These are phyloP conservation scores for Cacoxenus indagator DNA, from an alignment of 2,888 invertebrate genomes.

Conservation along the genomic window DNA sequence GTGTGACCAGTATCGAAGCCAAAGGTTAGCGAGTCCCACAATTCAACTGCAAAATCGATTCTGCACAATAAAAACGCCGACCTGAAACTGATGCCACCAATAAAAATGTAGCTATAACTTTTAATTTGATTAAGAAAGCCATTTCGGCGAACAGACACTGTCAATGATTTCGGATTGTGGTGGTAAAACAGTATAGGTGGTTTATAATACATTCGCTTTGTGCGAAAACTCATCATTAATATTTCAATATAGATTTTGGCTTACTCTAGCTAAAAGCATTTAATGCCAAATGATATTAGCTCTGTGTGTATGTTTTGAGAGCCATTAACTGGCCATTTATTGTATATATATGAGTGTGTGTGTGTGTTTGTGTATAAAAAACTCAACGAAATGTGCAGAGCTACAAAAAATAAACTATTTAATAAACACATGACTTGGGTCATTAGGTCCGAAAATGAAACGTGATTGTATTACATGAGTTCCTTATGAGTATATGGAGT, in stretches of 20 bases:
- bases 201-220: slow-evolving; percentile 62
- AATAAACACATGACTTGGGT: slow-evolving; percentile 36
- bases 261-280: slow-evolving; percentile 34
- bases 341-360: background rate
- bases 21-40: too few species aligned
- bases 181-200: background rate
- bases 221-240: slow-evolving; percentile 23
- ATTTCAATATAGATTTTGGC: slow-evolving; percentile 4
- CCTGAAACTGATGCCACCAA: too few species aligned
- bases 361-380: background rate
- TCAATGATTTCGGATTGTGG: background rate
- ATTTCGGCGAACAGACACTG: too few species aligned
- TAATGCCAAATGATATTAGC: slow-evolving; percentile 30
- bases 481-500: background rate
- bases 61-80: too few species aligned
- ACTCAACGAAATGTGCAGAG: background rate
- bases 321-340: too few species aligned
- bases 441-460: slow-evolving; percentile 35
- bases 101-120: slow-evolving; percentile 49
- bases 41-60: too few species aligned
- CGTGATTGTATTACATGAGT: slow-evolving; percentile 30
- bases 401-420: slow-evolving; percentile 15
- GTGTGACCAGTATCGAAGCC: too few species aligned
- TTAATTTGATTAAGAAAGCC: slow-evolving; percentile 61
- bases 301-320: background rate